These are phyloP conservation scores for Lycocerus yunnanus DNA, from an alignment of 2,888 invertebrate species.

Conservation along the genomic window DNA sequence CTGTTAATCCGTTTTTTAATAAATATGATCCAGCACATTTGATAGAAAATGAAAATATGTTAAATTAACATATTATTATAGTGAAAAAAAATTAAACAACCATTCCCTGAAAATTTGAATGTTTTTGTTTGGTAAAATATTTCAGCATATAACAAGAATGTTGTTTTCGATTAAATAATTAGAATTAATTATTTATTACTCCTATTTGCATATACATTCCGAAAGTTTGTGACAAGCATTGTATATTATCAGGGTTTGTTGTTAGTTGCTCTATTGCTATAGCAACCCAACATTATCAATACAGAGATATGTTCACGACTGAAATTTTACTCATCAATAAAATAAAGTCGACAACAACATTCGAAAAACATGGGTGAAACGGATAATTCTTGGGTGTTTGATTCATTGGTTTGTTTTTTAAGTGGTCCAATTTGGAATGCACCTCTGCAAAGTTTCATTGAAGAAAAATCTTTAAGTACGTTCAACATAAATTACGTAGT, in stretches of 20 bases:
- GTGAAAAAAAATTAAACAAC: background rate
- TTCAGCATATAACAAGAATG: background rate
- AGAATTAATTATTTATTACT: background rate
- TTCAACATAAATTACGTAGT: background rate
- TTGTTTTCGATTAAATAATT: background rate
- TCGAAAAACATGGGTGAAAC: constrained; percentile 48
- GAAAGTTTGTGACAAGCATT: background rate
- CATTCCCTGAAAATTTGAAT: background rate
- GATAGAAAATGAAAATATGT: no score
- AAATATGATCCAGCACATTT: no score
- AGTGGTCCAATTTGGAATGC: constrained; percentile 94
- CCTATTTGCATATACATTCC: background rate
- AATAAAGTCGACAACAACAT: background rate
- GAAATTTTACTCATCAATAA: background rate
- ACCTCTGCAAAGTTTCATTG: constrained; percentile 88
- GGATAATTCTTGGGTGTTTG: constrained; percentile 87
- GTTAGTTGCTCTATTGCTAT: background rate
- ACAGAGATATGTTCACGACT: background rate
- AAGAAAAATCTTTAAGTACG: constrained; percentile 88
- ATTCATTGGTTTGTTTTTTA: constrained; percentile 87
- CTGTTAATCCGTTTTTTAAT: no score
- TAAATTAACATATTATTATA: no score
- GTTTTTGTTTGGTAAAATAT: background rate
- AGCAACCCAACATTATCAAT: background rate
- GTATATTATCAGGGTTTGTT: background rate